Evolutionary conservation across 2,888 invertebrate species (phyloP), one percentile per base, ranked within the genome.

Genomic region (Malthinus flaveolus): DNA sequence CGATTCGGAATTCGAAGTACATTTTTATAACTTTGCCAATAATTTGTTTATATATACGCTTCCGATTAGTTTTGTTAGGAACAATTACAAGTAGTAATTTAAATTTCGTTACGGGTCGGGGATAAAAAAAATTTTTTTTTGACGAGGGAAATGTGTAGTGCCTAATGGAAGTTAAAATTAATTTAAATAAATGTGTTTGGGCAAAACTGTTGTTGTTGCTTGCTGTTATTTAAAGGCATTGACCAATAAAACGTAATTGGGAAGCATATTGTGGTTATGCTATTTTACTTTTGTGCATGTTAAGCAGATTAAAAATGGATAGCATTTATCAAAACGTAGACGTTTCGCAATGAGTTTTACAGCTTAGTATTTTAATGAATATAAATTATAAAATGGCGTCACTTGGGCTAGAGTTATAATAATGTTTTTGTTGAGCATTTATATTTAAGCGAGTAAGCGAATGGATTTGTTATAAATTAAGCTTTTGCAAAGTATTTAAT

Each of bases 301-400:
- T 50, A 56, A 56, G 50, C 56, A 56, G 56, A 56, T 56, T 56
- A 56, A 56, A 56, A 56, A 56, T 49, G 50, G 2, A 23, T 39
- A 44, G 49, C 56, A 56, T 56, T 56, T 56, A 56, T 56, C 56
- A 56, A 56, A 56, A 50, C 33, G 34, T 46, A 56, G 56, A 56
- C 56, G 50, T 56, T 56, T 56, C 50, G 49, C 56, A 56, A 56
- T 50, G 56, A 49, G 46, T 50, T 56, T 50, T 56, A 15, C 50
- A 50, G 56, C 56, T 56, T 56, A 56, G 49, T 32, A 44, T 55
- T 55, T 36, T 56, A 56, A 56, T 56, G 56, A 56, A 56, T 56
- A 56, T 49, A 56, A 56, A 56, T 56, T 42, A 45, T 47, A 46
- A 46, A 56, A 50, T 46, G 45, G 48, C 55, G 56, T 49, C 56